Evolutionary conservation across 2,113 vertebrate genomes (phyloP), one percentile per base, ranked within the genome.

Genomic region (Rhinoderma darwinii): DNA sequence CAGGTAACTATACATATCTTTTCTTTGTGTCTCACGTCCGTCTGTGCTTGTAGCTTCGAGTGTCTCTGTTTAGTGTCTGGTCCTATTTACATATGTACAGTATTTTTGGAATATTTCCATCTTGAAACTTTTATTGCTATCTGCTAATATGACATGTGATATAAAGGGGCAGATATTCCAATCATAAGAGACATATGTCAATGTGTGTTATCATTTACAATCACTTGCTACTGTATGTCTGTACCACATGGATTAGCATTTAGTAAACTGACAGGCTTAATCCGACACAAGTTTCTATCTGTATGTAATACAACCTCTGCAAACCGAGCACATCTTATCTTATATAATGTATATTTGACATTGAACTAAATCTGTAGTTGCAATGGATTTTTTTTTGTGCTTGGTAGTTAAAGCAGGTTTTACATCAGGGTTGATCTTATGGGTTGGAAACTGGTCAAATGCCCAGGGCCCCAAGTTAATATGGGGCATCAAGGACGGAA

Each of bases 1-100:
- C 95, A 97, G 96, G 96, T 97, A 96, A 79, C 61, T 82, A 37
- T 77, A 17, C 88, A 75, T 90, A n/a, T 30, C 88, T 88, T 27
- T 15, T 81, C 72, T 12, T 70, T 18, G 43, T 43, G 30, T 20
- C 44, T 37, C 5, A 2, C 18, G 12, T 20, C 35, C 37, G 54
- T 37, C 27, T 39, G 25, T 68, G 61, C 61, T 51, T 35, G 15
- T 72, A 37, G 35, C n/a, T 43, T 43, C 3, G 3, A 41, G 54
- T 27, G 35, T 27, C 68, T 14, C 20, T 1, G 20, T 8, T 63
- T 82, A 27, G 77, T 80, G 54, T 3, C 35, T 17, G 7, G 78
- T 30, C n/a, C 14, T 25, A 63, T 25, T 83, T 37, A 84, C 35
- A 41, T 84, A 73, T 50, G 37, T 74, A n/a, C n/a, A n/a, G n/a